Evolutionary conservation across 2,888 invertebrate genomes (phyloP).

Genomic region (Aspidapion aeneum): DNA sequence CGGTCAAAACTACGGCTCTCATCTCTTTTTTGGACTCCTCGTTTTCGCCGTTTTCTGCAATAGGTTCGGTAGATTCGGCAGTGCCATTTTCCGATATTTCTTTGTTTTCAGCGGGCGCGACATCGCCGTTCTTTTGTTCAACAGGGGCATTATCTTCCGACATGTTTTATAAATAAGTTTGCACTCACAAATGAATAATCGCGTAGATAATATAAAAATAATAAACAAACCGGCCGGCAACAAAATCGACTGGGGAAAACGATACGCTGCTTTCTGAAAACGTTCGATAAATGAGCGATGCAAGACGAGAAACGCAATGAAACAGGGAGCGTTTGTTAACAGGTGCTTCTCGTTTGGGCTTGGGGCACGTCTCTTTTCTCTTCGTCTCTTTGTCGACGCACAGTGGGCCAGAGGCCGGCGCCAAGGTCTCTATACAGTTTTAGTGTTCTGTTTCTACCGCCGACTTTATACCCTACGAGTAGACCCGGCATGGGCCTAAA

Average conservation of each 20-base stretch:
- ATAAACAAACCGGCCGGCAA: conserved; percentile 15
- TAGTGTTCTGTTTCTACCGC: too few relatives aligned
- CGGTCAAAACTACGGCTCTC: conserved; percentile 79
- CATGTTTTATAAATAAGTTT: conserved; percentile 27
- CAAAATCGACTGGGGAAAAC: background rate
- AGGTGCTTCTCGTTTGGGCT: conserved; percentile 32
- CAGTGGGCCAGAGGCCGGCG: too few relatives aligned
- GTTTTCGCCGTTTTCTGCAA: conserved; percentile 43
- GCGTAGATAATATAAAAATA: conserved; percentile 1
- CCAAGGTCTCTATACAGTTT: too few relatives aligned
- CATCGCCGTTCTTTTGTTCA: conserved; percentile 35
- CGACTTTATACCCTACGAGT: too few relatives aligned
- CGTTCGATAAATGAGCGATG: background rate
- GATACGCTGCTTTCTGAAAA: background rate
- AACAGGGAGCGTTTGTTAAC: too few relatives aligned
- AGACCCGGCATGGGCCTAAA: too few relatives aligned
- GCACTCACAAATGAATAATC: conserved; percentile 14
- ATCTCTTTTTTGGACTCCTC: conserved; percentile 71
- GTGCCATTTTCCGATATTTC: conserved; percentile 48
- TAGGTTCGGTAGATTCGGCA: conserved; percentile 43
- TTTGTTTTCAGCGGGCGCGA: conserved; percentile 32
- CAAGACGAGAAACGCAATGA: too few relatives aligned
- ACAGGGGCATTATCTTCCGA: conserved; percentile 33
- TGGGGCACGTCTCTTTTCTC: background rate
- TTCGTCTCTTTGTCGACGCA: background rate